These are phyloP conservation scores for Mythimna albipuncta DNA, from an alignment of 2,888 invertebrate species.

Conservation along the genomic window DNA sequence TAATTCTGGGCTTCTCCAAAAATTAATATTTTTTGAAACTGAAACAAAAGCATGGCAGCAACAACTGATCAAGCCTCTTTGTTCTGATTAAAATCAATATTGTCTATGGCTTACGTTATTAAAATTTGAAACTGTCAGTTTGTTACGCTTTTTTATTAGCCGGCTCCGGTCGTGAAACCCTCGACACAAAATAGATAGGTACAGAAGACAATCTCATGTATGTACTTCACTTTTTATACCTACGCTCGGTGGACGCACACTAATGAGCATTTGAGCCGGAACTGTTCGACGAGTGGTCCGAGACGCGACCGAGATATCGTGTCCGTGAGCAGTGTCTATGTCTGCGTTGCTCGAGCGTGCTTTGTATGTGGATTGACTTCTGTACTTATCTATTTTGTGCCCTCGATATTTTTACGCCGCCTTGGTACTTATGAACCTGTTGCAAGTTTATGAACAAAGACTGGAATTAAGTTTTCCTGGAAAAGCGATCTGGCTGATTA, in stretches of 20 bases:
- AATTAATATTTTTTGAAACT: background rate
- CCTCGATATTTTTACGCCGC: constrained; percentile 3
- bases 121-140: background rate
- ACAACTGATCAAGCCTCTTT: background rate
- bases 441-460: background rate
- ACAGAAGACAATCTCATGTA: no score
- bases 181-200: no score
- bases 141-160: background rate
- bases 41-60: background rate
- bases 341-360: no score
- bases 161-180: background rate
- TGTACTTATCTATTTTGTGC: no score
- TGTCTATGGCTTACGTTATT: constrained; percentile 3
- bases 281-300: no score
- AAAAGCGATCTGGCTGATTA: background rate
- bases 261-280: no score
- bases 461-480: background rate
- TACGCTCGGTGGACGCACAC: no score
- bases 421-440: background rate
- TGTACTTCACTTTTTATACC: no score
- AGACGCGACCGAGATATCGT: no score
- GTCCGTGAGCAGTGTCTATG: no score
- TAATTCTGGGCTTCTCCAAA: no score
- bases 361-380: no score
- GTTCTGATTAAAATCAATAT: constrained; percentile 24